phyloP scores from a whole-genome alignment of 2,797 vertebrate genomes.

The Squalus acanthias region DNA sequence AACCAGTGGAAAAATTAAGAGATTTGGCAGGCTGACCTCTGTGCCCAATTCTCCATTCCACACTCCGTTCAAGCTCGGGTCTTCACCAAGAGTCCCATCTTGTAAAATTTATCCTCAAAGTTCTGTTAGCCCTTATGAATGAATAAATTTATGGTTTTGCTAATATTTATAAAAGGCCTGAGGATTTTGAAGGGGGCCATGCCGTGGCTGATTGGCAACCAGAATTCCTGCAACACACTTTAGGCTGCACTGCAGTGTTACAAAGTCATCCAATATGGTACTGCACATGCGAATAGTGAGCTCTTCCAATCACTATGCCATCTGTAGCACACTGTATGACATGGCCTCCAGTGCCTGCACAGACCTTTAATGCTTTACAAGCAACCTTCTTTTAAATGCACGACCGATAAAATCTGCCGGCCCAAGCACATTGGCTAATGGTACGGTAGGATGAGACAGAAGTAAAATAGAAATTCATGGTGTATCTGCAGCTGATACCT shows the following conservation, averaged over 20 bases:
- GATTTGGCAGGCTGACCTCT: neutral
- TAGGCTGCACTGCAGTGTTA: neutral
- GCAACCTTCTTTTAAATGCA: neutral
- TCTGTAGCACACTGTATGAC: neutral
- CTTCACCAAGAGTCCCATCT: neutral
- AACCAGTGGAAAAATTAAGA: neutral
- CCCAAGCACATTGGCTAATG: too few relatives aligned
- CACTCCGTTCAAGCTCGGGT: neutral
- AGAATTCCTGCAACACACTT: neutral
- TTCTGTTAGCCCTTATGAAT: neutral
- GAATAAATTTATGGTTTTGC: neutral
- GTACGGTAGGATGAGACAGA: neutral
- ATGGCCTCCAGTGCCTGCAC: neutral
- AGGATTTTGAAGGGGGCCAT: neutral
- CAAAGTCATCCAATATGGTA: neutral
- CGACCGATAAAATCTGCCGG: neutral
- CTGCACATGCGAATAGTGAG: neutral
- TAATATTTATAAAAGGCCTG: neutral
- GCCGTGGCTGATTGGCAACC: neutral
- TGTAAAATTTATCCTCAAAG: neutral
- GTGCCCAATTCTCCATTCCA: neutral
- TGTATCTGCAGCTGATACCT: neutral
- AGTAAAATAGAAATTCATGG: neutral
- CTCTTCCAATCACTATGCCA: neutral
- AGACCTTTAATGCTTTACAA: too few relatives aligned